These are phyloP conservation scores for Melipona bicolor DNA, from an alignment of 2,888 invertebrate genomes.

Conservation along the genomic window DNA sequence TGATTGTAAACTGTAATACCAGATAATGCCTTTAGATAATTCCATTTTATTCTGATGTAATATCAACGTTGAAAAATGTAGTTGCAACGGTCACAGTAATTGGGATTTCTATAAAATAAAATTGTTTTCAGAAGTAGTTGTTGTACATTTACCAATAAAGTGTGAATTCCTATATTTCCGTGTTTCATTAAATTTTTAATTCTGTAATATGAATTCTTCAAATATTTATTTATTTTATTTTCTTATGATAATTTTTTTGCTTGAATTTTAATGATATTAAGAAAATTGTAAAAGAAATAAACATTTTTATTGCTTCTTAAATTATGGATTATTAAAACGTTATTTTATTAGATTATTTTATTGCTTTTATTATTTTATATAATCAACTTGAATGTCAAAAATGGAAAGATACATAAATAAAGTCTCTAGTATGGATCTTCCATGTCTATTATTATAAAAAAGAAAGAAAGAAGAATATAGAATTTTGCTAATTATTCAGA, in stretches of 20 bases:
- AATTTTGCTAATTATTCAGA: background rate
- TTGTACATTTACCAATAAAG: constrained; percentile 20
- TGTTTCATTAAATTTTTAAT: background rate
- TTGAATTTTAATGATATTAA: background rate
- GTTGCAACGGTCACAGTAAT: constrained; percentile 72
- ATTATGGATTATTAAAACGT: background rate
- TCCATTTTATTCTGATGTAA: constrained; percentile 51
- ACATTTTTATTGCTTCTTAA: background rate
- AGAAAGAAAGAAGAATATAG: background rate
- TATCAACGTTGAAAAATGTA: constrained; percentile 72
- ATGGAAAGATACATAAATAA: background rate
- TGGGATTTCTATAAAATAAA: constrained; percentile 80
- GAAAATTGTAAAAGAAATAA: background rate
- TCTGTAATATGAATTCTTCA: background rate
- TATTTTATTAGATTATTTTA: background rate
- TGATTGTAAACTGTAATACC: constrained; percentile 41
- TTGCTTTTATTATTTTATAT: background rate
- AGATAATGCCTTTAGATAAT: constrained; percentile 56
- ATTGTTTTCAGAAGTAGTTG: constrained; percentile 78
- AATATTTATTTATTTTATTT: background rate
- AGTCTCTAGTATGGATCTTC: background rate
- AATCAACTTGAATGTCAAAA: background rate
- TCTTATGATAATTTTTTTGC: background rate
- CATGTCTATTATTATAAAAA: background rate
- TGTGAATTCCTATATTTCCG: background rate